Evolutionary conservation across 2,113 vertebrate species (phyloP), one percentile per base, ranked within the genome.

Genomic region (Anthoscopus minutus): DNA sequence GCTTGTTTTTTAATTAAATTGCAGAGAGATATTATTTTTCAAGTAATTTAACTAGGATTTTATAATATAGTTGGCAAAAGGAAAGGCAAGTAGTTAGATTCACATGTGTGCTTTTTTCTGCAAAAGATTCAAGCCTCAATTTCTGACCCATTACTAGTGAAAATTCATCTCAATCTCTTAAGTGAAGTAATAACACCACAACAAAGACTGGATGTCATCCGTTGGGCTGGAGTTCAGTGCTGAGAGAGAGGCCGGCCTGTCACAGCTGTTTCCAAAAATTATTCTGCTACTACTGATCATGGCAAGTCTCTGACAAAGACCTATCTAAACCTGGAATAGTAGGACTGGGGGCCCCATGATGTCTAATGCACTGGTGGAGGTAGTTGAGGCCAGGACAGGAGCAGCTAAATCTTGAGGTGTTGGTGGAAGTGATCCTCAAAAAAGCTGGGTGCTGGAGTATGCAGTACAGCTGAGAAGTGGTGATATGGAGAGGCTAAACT

Each of bases 1-100:
- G 45, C 57, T 12, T 93, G 42, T 89, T 96, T 93, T 90, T 91
- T 17, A 86, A 44, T 89, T 77, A 86, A 93, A n/a, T 54, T 74
- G 42, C 44, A 72, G 14, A 82, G 33, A 31, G 11, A 58, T 9
- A 53, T 3, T 65, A 20, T 58, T 85, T 87, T 93, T 81, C 44
- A 40, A 71, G 13, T 73, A 78, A 60, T 81, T 56, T 61, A 81
- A 72, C 64, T 64, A 48, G n/a, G 37, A 65, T 91, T 92, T 93
- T 81, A 33, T 81, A 44, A 54, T 56, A 40, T n/a, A 74, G 15
- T 76, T 92, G 69, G 48, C 35, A 87, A 79, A 51, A 38, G 2
- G 65, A 84, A 37, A 44, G n/a, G 40, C 45, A 81, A 37, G 9
- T 85, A 64, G 37, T 53, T 78, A 66, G 86, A 70, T 47, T 62